Evolutionary conservation across 2,797 vertebrate species (phyloP).

Genomic region (Sciurus vulgaris): DNA sequence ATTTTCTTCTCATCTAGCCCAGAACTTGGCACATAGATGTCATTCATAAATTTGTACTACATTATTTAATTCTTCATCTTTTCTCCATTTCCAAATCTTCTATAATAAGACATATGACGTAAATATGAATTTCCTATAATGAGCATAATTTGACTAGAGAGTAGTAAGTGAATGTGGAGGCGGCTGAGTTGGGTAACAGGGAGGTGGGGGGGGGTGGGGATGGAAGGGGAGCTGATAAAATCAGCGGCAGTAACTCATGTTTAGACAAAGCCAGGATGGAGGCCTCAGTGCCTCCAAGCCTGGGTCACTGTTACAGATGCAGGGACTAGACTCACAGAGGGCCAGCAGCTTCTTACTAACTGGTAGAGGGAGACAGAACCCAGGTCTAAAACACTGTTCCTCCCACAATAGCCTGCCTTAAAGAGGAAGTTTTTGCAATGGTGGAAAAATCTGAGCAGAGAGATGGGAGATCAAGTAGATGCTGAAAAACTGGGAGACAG

Average conservation of each 20-base stretch:
- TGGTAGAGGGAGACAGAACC: slow-evolving; percentile 37
- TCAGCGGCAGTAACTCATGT: background rate
- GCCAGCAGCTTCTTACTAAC: slow-evolving; percentile 30
- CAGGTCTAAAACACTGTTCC: slow-evolving; percentile 1
- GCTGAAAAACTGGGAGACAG: background rate
- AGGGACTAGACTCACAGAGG: background rate
- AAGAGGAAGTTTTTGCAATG: slow-evolving; percentile 20
- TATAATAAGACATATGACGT: slow-evolving; percentile 21
- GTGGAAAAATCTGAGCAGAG: slow-evolving; percentile 6
- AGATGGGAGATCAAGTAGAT: background rate
- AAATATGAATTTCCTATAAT: slow-evolving; percentile 39
- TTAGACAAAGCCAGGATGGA: slow-evolving; percentile 30
- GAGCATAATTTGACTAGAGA: slow-evolving; percentile 18
- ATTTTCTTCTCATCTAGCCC: slow-evolving; percentile 32
- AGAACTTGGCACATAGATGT: background rate
- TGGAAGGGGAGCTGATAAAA: background rate
- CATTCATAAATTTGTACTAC: slow-evolving; percentile 16
- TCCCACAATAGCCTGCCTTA: slow-evolving; percentile 4
- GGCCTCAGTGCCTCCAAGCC: background rate
- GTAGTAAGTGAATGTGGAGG: background rate
- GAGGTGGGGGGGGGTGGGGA: background rate
- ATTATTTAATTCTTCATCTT: slow-evolving; percentile 58
- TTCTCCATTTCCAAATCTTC: slow-evolving; percentile 44
- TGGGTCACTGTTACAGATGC: background rate
- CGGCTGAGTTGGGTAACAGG: background rate